These are phyloP conservation scores for Salvelinus fontinalis DNA, from an alignment of 2,113 vertebrate species.

Conservation along the genomic window DNA sequence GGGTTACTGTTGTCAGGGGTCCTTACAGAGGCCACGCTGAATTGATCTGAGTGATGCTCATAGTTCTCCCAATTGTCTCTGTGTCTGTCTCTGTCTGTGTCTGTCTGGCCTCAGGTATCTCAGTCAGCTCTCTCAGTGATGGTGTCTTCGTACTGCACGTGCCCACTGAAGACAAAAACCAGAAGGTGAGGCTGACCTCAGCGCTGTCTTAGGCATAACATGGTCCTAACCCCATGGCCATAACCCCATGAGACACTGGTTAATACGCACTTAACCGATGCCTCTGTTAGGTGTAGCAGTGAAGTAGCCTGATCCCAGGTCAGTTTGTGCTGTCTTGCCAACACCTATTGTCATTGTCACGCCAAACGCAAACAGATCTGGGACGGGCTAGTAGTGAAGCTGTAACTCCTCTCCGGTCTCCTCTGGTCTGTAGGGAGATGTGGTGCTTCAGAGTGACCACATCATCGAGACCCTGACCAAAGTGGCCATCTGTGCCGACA, in stretches of 20 bases:
- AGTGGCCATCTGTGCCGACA: conserved; percentile 84
- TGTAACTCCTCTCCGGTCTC: neutral
- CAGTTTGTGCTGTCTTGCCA: no score
- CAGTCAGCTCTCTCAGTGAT: conserved; percentile 94
- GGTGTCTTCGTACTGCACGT: conserved; percentile 94
- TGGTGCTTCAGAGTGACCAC: conserved; percentile 93
- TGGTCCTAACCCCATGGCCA: neutral
- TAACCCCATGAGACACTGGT: neutral
- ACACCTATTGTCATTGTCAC: no score
- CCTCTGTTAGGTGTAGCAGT: neutral
- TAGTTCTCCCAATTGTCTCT: neutral
- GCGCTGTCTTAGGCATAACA: no score
- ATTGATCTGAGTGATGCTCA: neutral
- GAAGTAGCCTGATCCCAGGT: no score
- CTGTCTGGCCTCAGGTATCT: conserved; percentile 80
- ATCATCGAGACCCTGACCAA: conserved; percentile 96
- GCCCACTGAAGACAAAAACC: conserved; percentile 91
- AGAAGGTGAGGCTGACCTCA: conserved; percentile 80
- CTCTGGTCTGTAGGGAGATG: conserved; percentile 82
- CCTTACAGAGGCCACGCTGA: neutral
- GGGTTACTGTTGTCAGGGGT: no score
- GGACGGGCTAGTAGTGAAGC: no score
- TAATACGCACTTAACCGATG: neutral
- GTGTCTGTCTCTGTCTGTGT: neutral
- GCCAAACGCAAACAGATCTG: no score